Evolutionary conservation across 2,888 invertebrate species (phyloP), one percentile per base, ranked within the genome.

Genomic region (Tipula vernalis): DNA sequence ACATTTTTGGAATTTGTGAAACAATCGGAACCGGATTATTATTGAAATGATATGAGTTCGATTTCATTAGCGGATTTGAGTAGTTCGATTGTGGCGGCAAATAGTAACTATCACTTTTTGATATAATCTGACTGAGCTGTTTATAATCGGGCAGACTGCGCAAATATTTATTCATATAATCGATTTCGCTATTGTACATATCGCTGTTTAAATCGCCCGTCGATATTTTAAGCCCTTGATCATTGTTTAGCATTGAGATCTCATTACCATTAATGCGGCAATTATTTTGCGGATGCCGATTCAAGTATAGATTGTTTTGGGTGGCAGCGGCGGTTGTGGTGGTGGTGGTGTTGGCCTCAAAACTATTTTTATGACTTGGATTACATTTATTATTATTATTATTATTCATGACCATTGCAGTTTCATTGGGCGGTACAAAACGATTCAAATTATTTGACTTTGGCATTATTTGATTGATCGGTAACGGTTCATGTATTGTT

Each of bases 101-200:
- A 36, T 71, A 36, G 8, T 10, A 71, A 83, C 18, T 71, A 86
- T 71, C 47, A 36, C 47, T 71, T 39, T 87, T 41, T 18, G 36
- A 28, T 39, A 86, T 51, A 51, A 51, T 51, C 57, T 91, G 90
- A 88, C 92, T 91, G 86, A 92, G 87, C 87, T 91, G 91, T 85
- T 90, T 91, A 87, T 92, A 92, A 87, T 92, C 92, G 86, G 92
- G 92, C 87, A 92, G 87, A 88, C 91, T 92, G 88, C 91, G 91
- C n/a, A 92, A 89, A 89, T 92, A 92, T 88, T 91, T 91, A 88
- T 91, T 91, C 92, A 92, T 92, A 90, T 91, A 92, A 88, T 92
- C 92, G 71, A 92, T 92, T 87, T 92, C 92, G 3, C 91, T 91
- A 88, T 90, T 90, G 87, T 92, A 92, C 87, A 91, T 90, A 87